phyloP scores from a whole-genome alignment of 2,113 vertebrate genomes.

The Ascaphus truei region DNA sequence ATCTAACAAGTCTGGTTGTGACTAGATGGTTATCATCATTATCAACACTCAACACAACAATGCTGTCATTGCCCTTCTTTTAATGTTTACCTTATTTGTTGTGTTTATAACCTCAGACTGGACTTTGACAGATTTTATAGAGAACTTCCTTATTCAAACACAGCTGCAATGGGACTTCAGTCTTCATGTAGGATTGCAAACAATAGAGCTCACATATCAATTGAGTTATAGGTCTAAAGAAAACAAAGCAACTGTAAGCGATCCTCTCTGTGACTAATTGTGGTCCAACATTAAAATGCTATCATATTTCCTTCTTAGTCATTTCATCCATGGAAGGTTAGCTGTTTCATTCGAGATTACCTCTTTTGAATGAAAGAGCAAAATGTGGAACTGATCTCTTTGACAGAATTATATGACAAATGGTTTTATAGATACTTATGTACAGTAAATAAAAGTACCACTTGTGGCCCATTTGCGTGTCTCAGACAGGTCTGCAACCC shows the following conservation, averaged over 20 bases:
- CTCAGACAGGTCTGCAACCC: neutral
- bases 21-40: too few species aligned
- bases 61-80: too few species aligned
- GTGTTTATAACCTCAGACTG: neutral
- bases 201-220: neutral
- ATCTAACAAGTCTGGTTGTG: too few species aligned
- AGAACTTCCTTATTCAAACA: neutral
- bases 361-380: neutral
- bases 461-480: too few species aligned
- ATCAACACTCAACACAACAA: too few species aligned
- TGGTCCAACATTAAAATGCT: neutral
- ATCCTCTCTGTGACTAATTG: neutral
- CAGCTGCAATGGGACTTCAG: slow-evolving; percentile 1
- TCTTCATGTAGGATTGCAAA: too few species aligned
- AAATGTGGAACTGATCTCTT: neutral
- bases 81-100: too few species aligned
- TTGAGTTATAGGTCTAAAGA: neutral
- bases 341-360: neutral
- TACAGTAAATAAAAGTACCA: too few species aligned
- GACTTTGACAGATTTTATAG: neutral
- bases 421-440: too few species aligned
- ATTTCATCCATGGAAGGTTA: neutral
- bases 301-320: neutral
- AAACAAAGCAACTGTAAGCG: neutral
- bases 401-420: too few species aligned